Conservation (phyloP, 2,113 vertebrate genomes). For the Phodopus roborovskii region DNA sequence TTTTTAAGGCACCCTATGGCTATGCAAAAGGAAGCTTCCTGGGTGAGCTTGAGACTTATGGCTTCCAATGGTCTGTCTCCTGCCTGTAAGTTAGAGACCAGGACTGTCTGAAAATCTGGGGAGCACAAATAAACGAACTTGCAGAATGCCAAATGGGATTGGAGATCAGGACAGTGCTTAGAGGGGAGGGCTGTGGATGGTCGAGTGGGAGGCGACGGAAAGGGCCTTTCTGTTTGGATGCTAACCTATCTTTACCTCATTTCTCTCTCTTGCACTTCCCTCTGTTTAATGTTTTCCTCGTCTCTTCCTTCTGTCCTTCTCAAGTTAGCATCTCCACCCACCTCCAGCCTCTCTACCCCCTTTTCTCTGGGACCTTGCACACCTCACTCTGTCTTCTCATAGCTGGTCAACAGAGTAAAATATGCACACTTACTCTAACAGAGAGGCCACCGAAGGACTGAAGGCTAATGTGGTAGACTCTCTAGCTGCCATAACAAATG, state of each 20-base stretch:
- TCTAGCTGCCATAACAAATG: not conserved
- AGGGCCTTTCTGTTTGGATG: not conserved
- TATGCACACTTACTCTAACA: too few species aligned
- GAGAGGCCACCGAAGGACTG: not conserved
- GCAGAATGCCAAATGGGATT: not conserved
- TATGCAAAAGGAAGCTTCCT: not conserved
- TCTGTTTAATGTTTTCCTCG: not conserved
- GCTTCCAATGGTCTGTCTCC: not conserved
- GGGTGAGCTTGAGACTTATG: not conserved
- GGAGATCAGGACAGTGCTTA: not conserved
- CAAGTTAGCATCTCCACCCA: not conserved
- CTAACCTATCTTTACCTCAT: not conserved
- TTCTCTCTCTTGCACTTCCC: too few species aligned
- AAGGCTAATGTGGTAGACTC: not conserved
- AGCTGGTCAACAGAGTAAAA: not conserved
- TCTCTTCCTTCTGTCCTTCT: not conserved
- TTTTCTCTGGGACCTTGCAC: not conserved
- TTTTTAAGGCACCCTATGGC: not conserved
- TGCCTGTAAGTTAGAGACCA: not conserved
- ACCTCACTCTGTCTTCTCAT: not conserved
- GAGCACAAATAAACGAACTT: not conserved
- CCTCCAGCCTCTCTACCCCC: fast-evolving
- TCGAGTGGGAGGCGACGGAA: not conserved
- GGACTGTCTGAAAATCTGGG: not conserved
- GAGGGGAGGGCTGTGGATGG: not conserved